Base-by-base conservation (phyloP, 2,797 vertebrate species). In the Alectoris magna region DNA sequence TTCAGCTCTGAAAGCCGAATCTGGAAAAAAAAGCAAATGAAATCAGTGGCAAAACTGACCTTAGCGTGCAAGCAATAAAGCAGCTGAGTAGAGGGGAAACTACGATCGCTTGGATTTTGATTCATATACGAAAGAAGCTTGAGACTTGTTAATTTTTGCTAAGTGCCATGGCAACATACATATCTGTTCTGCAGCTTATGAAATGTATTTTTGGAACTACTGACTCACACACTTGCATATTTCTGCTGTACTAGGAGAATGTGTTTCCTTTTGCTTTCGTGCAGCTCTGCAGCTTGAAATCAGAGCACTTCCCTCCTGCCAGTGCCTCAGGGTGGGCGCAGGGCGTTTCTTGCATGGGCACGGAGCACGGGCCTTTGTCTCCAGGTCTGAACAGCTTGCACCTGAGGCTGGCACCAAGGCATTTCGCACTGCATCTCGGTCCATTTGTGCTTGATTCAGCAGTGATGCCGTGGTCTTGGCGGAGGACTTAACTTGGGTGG, bases 201-300 rank as follows among this genome's bases (percentile, higher is more conserved):
- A 90, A 94, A 92, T 92, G 94, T 97, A 98, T 98, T 98, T 98
- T 98, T 97, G 97, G 97, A 97, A 96, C 95, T 96, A 92, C 77
- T 97, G 97, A 97, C 97, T 98, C 94, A 83, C 96, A 88, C 93
- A 49, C 75, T 85, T 66, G 96, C 95, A 92, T 72, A 39, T 97
- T 96, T 95, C 90, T 96, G 97, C 97, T 93, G 83, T 92, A 94
- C 96, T 95, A 86, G 94, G 95, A 79, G 92, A 91, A 95, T 48
- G 44, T 48, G 87, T 96, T 95, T 95, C 96, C 93, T 97, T 95
- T 94, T 94, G 95, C 94, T 95, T 96, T 93, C 78, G 74, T 95
- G 95, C 88, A 80, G 69, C 95, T 84, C 87, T 92, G 96, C 82
- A 91, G 91, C 92, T 62, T 11, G 87, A 93, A 96, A 97, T 94